These are phyloP conservation scores for Centruroides vittatus DNA, from an alignment of 1,140 invertebrate genomes.

Conservation along the genomic window DNA sequence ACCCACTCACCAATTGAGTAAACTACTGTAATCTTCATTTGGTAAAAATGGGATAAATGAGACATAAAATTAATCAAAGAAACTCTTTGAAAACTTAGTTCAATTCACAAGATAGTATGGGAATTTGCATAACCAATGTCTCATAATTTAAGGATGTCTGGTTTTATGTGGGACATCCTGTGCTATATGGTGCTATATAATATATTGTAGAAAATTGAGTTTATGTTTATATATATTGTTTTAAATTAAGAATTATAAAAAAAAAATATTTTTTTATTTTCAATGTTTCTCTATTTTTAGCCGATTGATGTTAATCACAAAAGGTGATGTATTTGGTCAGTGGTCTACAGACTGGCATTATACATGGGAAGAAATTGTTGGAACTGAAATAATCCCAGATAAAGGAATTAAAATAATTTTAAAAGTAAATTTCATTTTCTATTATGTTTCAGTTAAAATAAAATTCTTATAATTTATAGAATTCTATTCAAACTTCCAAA, in stretches of 20 bases:
- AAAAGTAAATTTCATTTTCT: constrained; percentile 20
- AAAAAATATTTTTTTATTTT: constrained; percentile 12
- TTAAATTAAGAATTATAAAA: neutral
- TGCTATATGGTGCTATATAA: neutral
- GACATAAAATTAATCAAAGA: too few relatives aligned
- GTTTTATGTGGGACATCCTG: neutral
- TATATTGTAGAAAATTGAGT: neutral
- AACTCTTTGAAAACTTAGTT: too few relatives aligned
- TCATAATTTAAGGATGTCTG: constrained; percentile 11
- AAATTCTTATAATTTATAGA: too few relatives aligned
- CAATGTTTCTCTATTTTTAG: constrained; percentile 19
- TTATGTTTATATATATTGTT: constrained; percentile 2
- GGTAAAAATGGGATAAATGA: too few relatives aligned
- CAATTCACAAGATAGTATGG: too few relatives aligned
- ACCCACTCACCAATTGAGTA: too few relatives aligned
- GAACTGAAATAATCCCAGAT: constrained; percentile 35
- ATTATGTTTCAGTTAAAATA: too few relatives aligned
- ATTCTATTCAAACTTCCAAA: too few relatives aligned
- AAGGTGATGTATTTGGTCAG: constrained; percentile 33
- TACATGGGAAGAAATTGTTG: constrained; percentile 42
- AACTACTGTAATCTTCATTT: too few relatives aligned
- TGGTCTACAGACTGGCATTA: constrained; percentile 42
- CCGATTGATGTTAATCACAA: constrained; percentile 28
- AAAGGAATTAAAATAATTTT: constrained; percentile 34
- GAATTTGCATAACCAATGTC: too few relatives aligned